A percentile compares a stretch with the other conserved stretches of the same genome.
These are phyloP conservation scores for Rhinophrynus dorsalis DNA, from an alignment of 2,797 vertebrate genomes.

Conservation along the genomic window DNA sequence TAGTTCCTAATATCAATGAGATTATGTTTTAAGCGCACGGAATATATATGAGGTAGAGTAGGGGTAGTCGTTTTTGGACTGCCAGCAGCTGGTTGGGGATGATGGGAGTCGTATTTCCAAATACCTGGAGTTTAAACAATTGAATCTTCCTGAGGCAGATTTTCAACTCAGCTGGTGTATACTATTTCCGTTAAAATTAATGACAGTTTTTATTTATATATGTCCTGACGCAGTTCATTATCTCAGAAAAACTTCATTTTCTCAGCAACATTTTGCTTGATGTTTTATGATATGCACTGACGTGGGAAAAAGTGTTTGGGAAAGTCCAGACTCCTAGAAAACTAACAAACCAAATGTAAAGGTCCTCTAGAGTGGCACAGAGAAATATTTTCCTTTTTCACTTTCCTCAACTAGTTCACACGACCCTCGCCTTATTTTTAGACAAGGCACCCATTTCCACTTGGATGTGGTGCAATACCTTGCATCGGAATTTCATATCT, in stretches of 20 bases:
- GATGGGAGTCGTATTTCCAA: too few species aligned
- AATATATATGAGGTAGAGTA: too few species aligned
- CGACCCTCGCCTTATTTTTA: conserved; percentile 76
- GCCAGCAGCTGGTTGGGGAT: too few species aligned
- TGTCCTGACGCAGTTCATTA: conserved; percentile 48
- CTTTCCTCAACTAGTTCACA: conserved; percentile 73
- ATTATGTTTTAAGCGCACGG: too few species aligned
- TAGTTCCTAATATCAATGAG: too few species aligned
- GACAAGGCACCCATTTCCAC: conserved; percentile 69
- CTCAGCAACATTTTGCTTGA: conserved; percentile 73
- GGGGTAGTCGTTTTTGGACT: too few species aligned
- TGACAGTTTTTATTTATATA: conserved; percentile 19
- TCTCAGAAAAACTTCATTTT: conserved; percentile 72
- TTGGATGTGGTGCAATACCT: conserved; percentile 85
- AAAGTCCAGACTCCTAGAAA: conserved; percentile 72
- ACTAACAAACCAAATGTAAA: conserved; percentile 72
- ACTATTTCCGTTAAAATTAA: conserved; percentile 12
- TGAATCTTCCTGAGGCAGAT: too few species aligned
- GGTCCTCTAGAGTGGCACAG: conserved; percentile 67
- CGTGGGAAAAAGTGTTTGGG: conserved; percentile 75
- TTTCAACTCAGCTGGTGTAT: too few species aligned
- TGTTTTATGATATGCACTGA: conserved; percentile 67
- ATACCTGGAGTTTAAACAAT: too few species aligned
- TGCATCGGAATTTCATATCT: conserved; percentile 78
- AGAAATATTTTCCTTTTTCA: conserved; percentile 65